A percentile compares a stretch with the other conserved stretches of the same genome.
Evolutionary conservation across 2,888 invertebrate species (phyloP).

Genomic region (Phlogophora meticulosa): DNA sequence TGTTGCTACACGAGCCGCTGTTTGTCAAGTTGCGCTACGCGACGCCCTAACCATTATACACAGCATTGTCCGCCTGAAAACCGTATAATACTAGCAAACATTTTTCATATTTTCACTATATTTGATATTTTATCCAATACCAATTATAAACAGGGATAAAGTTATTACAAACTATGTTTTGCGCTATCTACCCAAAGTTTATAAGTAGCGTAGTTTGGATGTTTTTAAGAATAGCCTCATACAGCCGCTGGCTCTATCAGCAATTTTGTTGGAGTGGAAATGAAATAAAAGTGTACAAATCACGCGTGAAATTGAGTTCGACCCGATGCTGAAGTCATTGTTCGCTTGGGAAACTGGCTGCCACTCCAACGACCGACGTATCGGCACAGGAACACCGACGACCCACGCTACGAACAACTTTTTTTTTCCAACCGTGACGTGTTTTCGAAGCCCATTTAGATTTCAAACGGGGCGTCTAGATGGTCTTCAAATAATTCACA

Average conservation of each 20-base stretch:
- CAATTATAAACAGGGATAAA: conserved; percentile 12
- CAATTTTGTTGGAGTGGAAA: conserved; percentile 79
- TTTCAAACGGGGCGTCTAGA: conserved; percentile 36
- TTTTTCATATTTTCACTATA: conserved; percentile 40
- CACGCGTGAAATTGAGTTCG: conserved; percentile 90
- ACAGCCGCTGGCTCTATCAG: conserved; percentile 62
- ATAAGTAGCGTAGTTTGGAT: neutral
- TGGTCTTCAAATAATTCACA: conserved; percentile 44
- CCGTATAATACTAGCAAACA: conserved; percentile 62
- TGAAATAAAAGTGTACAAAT: conserved; percentile 88
- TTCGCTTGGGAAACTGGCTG: conserved; percentile 78
- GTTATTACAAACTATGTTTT: neutral
- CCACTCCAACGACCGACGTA: conserved; percentile 69
- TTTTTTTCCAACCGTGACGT: conserved; percentile 50
- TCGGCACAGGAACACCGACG: conserved; percentile 57
- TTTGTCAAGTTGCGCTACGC: conserved; percentile 82
- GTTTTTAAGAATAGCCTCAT: conserved; percentile 23
- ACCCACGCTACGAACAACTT: conserved; percentile 43
- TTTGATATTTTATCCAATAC: conserved; percentile 41
- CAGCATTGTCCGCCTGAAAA: conserved; percentile 68
- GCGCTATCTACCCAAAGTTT: conserved; percentile 3
- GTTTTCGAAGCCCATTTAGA: conserved; percentile 47
- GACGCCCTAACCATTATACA: conserved; percentile 70
- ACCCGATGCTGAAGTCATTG: conserved; percentile 82
- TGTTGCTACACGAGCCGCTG: conserved; percentile 81